Base-by-base conservation (phyloP, 1,140 invertebrate genomes). In the Papilio helenus region DNA sequence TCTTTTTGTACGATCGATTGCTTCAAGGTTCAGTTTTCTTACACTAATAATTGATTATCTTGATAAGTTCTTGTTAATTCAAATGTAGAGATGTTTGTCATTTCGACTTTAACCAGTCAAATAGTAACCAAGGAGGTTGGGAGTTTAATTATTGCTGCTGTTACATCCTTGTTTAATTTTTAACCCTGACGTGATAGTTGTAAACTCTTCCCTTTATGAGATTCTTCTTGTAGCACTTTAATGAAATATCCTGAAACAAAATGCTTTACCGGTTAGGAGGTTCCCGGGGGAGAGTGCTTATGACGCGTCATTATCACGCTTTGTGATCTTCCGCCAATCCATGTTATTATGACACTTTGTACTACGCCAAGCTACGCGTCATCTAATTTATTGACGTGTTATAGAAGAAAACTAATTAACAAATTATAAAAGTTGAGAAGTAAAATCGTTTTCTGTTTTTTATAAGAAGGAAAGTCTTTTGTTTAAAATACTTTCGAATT, bases 1-100 rank as follows among this genome's bases (percentile, higher is more conserved):
- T 81, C 80, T 84, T 81, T 82, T 87, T 85, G 78, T 65, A 29
- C 51, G 74, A 76, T 80, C 81, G 79, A 85, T 68, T 4, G 9
- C 26, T 68, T 68, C 14, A 68, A 34, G 26, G 34, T 68, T 29
- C 61, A 34, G 26, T 68, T 68, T 68, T 18, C 61, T 68, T 29
- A 29, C 23, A 34, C 10, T 65, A 65, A 3, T 29, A 68, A 29
- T 29, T 68, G 4, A 68, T 68, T 16, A 34, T 34, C 61, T 68
- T 68, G 26, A 29, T 68, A 29, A 29, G 23, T 68, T 68, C 9
- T 68, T 68, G 61, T 29, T 68, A 16, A 55, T 55, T 20, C 4
- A 18, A 51, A 51, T 51, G 16, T 51, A n/a, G 16, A 16, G 16
- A 14, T 49, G 14, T 14, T 49, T 9, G 10, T 4, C 3, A 3